Base-by-base conservation (phyloP, 2,113 vertebrate genomes). In the Melospiza melodia region DNA sequence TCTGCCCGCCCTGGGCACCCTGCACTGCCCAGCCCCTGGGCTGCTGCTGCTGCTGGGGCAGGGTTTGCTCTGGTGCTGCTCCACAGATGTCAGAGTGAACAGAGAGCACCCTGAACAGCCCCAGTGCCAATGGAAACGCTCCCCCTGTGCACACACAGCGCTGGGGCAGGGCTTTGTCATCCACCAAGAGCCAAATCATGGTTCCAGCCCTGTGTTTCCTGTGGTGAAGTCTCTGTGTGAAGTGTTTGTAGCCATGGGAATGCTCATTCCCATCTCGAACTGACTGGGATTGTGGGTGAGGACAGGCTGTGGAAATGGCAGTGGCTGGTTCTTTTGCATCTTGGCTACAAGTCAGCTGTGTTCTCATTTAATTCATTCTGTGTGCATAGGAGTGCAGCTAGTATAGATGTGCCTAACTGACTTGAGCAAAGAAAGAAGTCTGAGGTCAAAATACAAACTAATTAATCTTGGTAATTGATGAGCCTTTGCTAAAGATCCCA, bases 91-190 rank as follows among this genome's bases (percentile, higher is more conserved):
- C 18, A 19, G 8, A 76, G 52, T 30, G 55, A 85, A 2, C 5
- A 6, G 30, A 76, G 63, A 77, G 19, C 1, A 3, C n/a, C 10
- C 74, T 58, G 22, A 59, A 13, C 9, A 52, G 49, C 63, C 18
- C 5, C 2, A 0, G 41, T 12, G 9, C 14, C 2, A 33, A 30
- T 11, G 43, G 72, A 23, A 69, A 13, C 0, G 3, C 16, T 49
- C 2, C 30, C 12, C 28, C 11, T 7, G 0, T 0, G 1, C 12
- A 2, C 4, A 0, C 24, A 2, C 1, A 2, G 41, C 1, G 0
- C 16, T 33, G 27, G 14, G 80, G 49, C 24, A 28, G 80, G 23
- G 31, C 17, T 91, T 54, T 66, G 25, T 35, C 44, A n/a, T 33
- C 18, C 21, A 9, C 39, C 15, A 43, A 25, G 27, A 62, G 63